These are phyloP conservation scores for Fringilla coelebs DNA, from an alignment of 2,797 vertebrate species.

Conservation along the genomic window DNA sequence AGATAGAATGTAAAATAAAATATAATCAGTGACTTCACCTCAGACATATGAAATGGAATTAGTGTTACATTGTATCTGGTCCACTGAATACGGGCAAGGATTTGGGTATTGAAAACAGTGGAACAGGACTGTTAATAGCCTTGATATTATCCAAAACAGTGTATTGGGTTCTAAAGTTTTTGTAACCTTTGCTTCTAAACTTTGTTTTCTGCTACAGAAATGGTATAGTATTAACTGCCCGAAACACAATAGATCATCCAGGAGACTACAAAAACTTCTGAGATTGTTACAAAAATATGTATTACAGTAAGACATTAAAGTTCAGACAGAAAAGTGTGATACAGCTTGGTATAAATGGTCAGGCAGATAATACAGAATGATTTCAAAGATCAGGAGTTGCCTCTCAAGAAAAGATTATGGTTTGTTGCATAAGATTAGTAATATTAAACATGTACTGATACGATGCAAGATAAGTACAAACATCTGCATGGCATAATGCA, in stretches of 20 bases:
- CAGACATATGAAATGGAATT: neutral
- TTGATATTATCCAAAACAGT: neutral
- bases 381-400: neutral
- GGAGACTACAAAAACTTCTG: neutral
- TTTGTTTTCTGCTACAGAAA: neutral
- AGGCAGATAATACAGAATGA: neutral
- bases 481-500: neutral
- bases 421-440: neutral
- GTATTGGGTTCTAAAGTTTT: neutral
- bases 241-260: neutral
- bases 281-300: neutral
- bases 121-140: neutral
- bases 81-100: neutral
- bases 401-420: neutral
- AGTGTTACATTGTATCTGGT: neutral
- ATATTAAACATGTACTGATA: neutral
- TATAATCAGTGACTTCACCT: neutral
- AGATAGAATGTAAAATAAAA: neutral
- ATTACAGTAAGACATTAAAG: neutral
- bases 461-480: neutral
- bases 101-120: neutral
- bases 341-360: neutral
- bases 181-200: neutral
- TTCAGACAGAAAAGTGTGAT: neutral
- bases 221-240: neutral